Conservation (phyloP, 1,140 invertebrate genomes). For the Adoxophyes honmai region DNA sequence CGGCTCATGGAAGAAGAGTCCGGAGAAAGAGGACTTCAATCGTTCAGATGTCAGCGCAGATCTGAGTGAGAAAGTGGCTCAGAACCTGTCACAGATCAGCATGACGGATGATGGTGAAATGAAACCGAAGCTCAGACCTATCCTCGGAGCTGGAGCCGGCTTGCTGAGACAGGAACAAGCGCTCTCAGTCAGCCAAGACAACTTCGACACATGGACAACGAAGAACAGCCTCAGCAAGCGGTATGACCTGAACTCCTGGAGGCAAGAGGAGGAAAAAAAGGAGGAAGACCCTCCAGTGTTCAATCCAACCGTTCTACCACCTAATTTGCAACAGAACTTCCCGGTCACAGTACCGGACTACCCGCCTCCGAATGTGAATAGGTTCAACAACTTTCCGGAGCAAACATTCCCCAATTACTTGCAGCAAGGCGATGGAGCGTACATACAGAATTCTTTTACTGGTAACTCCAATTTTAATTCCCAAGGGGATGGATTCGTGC, state of each 20-base stretch:
- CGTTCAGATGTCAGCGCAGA: conserved; percentile 28
- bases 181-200: conserved; percentile 39
- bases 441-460: conserved; percentile 53
- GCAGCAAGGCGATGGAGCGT: conserved; percentile 61
- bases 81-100: conserved; percentile 52
- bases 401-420: conserved; percentile 56
- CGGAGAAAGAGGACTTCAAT: conserved; percentile 39
- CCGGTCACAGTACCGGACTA: conserved; percentile 45
- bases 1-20: conserved; percentile 64
- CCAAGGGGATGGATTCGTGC: conserved; percentile 40
- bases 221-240: conserved; percentile 53
- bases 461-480: conserved; percentile 37
- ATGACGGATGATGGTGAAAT: conserved; percentile 52
- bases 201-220: conserved; percentile 50
- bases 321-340: conserved; percentile 32
- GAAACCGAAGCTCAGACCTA: conserved; percentile 63
- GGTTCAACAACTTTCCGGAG: conserved; percentile 20
- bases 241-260: conserved; percentile 65
- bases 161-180: conserved; percentile 54
- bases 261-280: conserved; percentile 52
- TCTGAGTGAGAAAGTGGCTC: conserved; percentile 37
- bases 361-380: conserved; percentile 35
- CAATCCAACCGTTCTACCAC: conserved; percentile 50
- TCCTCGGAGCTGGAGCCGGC: conserved; percentile 62
- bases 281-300: conserved; percentile 46